Base-by-base conservation (phyloP, 1,140 invertebrate genomes). In the Trissolcus basalis region DNA sequence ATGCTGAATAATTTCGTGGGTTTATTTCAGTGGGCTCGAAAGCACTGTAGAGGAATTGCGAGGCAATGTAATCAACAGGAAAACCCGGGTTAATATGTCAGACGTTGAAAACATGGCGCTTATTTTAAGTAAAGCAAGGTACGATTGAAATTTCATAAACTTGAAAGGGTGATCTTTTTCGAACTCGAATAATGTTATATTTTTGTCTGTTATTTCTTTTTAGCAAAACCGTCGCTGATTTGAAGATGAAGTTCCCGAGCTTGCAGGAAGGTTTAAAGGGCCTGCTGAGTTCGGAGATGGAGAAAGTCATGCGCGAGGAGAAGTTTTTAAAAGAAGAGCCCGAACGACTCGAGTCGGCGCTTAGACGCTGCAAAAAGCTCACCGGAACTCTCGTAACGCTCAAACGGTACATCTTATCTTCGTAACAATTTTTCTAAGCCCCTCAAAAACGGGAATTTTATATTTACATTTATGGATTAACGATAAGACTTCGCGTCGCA, bases 51-150 rank as follows among this genome's bases (percentile, higher is more conserved):
- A 99, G 88, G 96, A 97, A 84, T 89, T 99, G 43, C 91, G 97
- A 54, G 95, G 95, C 43, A 97, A 98, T 86, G 97, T 98, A 0
- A 96, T 98, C 48, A 98, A 97, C 88, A 91, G 96, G 56, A 94
- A 97, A 84, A 97, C 96, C 45, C 91, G 96, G 36, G 97, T 99
- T 9, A 98, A 98, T 83, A 97, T 98, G 95, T 93, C 93, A 0
- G 97, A 98, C 84, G 97, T 99, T 1, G 97, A 99, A 85, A 95
- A 95, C 79, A 98, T 99, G 92, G 97, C 97, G 12, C 90, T 98
- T 72, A 92, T 97, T 59, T 89, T 99, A 12, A 96, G 94, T 85
- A 92, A 94, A 87, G 93, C 94, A 60, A 95, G 92, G 92, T 93
- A 81, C n/a, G 32, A 1, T 44, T 54, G 16, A 45, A 15, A 45